These are phyloP conservation scores for Elmis aenea DNA, from an alignment of 2,888 invertebrate species.

Conservation along the genomic window DNA sequence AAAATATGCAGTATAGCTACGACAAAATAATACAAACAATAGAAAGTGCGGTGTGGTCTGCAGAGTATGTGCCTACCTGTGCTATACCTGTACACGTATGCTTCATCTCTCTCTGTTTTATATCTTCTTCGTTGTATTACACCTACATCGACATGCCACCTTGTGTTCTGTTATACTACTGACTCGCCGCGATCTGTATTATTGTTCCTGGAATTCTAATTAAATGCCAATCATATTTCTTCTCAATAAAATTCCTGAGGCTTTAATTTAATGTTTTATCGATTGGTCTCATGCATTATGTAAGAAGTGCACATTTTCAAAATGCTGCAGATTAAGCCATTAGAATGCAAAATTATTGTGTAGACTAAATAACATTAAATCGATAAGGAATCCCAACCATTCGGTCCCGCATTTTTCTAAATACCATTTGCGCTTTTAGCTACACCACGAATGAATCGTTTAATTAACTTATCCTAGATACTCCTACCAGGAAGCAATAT, in stretches of 20 bases:
- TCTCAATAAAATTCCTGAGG: constrained; percentile 15
- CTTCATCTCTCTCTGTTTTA: constrained; percentile 12
- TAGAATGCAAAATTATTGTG: no score
- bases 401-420: no score
- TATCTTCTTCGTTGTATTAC: constrained; percentile 15
- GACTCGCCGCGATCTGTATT: constrained; percentile 14
- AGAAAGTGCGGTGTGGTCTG: constrained; percentile 19
- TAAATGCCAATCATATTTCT: constrained; percentile 16
- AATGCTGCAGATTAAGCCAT: no score
- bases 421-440: no score
- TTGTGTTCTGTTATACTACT: constrained; percentile 16
- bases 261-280: no score
- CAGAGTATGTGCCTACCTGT: constrained; percentile 11
- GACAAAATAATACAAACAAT: constrained; percentile 25
- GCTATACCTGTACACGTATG: constrained; percentile 13
- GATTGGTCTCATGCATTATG: no score
- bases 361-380: no score
- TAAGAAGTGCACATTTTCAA: no score
- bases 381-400: no score
- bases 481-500: no score
- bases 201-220: constrained; percentile 19
- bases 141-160: constrained; percentile 16
- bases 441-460: no score
- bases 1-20: constrained; percentile 26
- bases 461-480: no score